phyloP scores from a whole-genome alignment of 2,888 invertebrate genomes.

The Oligia strigilis region DNA sequence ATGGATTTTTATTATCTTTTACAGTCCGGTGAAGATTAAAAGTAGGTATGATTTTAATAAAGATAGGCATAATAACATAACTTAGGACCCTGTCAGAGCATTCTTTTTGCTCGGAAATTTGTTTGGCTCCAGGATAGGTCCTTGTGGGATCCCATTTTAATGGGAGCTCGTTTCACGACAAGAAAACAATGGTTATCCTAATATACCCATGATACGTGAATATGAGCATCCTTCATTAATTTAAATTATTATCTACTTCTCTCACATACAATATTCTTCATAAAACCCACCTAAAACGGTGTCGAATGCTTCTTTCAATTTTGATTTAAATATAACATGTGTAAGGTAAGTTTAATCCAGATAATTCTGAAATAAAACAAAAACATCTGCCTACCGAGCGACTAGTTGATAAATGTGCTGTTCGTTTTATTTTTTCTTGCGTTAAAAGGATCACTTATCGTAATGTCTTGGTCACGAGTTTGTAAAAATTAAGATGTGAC shows the following conservation, averaged over 20 bases:
- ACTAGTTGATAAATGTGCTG: conserved; percentile 63
- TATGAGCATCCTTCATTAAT: not conserved
- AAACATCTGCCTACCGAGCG: conserved; percentile 55
- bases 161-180: not conserved
- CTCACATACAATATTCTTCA: not conserved
- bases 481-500: conserved; percentile 63
- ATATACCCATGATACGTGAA: not conserved
- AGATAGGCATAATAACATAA: conserved; percentile 38
- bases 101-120: not conserved
- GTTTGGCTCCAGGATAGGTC: conserved; percentile 21
- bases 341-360: conserved; percentile 55
- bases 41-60: conserved; percentile 40
- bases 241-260: not conserved
- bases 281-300: not conserved
- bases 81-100: not conserved
- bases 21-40: conserved; percentile 24
- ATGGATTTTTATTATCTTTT: conserved; percentile 43
- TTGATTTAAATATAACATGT: conserved; percentile 44
- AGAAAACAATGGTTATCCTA: not conserved
- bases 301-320: conserved; percentile 42
- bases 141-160: conserved; percentile 23
- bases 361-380: conserved; percentile 56
- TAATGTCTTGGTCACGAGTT: conserved; percentile 60
- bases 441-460: conserved; percentile 63
- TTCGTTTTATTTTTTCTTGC: conserved; percentile 58